A percentile compares a stretch with the other conserved stretches of the same genome.
Evolutionary conservation across 2,113 vertebrate genomes (phyloP).

Genomic region (Peucedramus taeniatus): DNA sequence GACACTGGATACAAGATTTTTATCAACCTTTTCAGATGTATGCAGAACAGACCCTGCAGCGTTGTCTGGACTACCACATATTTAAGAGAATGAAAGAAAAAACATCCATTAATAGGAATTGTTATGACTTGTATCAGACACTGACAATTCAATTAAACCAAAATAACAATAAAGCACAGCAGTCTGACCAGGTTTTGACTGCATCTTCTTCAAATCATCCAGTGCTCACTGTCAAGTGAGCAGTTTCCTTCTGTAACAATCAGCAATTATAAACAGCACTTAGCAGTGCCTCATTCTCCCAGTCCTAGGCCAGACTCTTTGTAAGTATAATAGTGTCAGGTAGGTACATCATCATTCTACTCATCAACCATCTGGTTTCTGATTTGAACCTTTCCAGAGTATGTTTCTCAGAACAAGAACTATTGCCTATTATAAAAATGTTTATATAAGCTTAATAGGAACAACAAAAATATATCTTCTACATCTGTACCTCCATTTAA

Average conservation of each 20-base stretch:
- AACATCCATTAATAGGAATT: neutral
- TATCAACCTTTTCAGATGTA: neutral
- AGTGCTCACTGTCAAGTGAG: neutral
- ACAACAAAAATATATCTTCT: neutral
- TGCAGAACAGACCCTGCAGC: neutral
- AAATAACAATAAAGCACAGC: neutral
- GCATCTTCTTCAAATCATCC: neutral
- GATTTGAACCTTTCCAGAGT: neutral
- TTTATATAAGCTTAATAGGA: neutral
- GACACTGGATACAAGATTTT: neutral
- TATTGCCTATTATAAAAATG: neutral
- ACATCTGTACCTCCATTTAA: neutral
- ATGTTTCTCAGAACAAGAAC: neutral
- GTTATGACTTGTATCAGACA: neutral
- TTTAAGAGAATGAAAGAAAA: neutral
- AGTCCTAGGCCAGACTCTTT: neutral
- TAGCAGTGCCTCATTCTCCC: neutral
- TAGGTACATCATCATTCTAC: neutral
- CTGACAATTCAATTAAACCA: neutral
- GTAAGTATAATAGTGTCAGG: neutral
- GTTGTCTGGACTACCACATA: neutral
- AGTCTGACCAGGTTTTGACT: neutral
- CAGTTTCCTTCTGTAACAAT: neutral
- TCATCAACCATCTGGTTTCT: neutral
- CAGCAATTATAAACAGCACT: neutral